Conservation (phyloP, 2,113 vertebrate species). For the Pheucticus melanocephalus region DNA sequence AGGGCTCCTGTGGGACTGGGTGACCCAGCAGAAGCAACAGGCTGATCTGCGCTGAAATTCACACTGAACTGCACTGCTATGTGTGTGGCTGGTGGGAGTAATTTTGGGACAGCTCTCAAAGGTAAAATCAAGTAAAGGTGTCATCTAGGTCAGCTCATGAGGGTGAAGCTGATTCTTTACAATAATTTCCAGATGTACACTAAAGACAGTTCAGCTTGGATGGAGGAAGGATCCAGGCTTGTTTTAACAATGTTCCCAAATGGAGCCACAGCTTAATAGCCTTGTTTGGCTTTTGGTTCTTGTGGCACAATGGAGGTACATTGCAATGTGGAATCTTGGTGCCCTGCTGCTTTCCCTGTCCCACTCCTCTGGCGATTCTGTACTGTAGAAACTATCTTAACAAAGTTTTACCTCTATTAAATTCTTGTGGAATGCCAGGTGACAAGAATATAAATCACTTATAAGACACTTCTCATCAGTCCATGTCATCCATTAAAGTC, state of each 20-base stretch:
- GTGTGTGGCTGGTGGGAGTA: not conserved
- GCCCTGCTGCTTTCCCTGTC: not conserved
- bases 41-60: not conserved
- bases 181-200: not conserved
- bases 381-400: not conserved
- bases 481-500: not conserved
- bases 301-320: not conserved
- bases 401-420: not conserved
- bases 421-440: not conserved
- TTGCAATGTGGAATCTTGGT: not conserved
- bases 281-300: not conserved
- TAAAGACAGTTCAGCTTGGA: not conserved
- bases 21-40: not conserved
- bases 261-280: not conserved
- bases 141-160: not conserved
- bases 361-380: not conserved
- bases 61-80: not conserved
- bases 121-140: not conserved
- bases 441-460: not conserved
- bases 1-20: not conserved
- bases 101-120: not conserved
- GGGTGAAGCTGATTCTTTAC: constrained; percentile 6
- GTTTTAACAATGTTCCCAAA: not conserved
- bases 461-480: not conserved
- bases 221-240: not conserved